phyloP scores from a whole-genome alignment of 1,140 invertebrate species.

The Ips typographus region DNA sequence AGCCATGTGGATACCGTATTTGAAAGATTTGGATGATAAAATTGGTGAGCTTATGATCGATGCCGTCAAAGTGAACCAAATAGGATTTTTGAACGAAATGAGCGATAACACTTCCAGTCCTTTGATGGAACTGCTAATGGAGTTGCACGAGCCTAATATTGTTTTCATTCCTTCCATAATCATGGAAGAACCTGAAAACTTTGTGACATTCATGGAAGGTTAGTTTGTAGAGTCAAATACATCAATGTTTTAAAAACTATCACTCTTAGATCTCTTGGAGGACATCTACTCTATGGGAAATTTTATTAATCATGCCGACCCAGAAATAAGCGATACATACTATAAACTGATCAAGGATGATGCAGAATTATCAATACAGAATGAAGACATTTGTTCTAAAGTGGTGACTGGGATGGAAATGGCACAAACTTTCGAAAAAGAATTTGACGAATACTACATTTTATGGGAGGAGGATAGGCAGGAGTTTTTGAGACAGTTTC shows the following conservation, averaged over 20 bases:
- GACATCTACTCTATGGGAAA: constrained; percentile 43
- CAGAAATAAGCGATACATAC: constrained; percentile 32
- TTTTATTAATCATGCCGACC: constrained; percentile 41
- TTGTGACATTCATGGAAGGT: constrained; percentile 46
- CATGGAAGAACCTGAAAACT: constrained; percentile 59
- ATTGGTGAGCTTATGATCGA: constrained; percentile 61
- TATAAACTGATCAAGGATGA: constrained; percentile 56
- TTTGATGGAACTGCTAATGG: constrained; percentile 65
- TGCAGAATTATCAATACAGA: constrained; percentile 60
- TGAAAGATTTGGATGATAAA: constrained; percentile 65
- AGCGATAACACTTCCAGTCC: constrained; percentile 52
- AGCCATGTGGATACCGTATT: constrained; percentile 62
- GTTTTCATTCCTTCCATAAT: constrained; percentile 65
- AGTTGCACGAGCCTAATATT: constrained; percentile 63
- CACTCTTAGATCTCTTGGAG: constrained; percentile 37
- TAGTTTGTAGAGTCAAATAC: background rate
- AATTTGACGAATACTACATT: constrained; percentile 78
- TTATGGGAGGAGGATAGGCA: constrained; percentile 89
- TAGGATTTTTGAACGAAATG: constrained; percentile 51
- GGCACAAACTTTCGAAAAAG: constrained; percentile 68
- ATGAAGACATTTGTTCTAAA: constrained; percentile 37
- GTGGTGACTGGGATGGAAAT: constrained; percentile 49
- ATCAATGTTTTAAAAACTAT: background rate
- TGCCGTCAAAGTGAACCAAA: constrained; percentile 53
- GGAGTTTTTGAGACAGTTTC: constrained; percentile 71